Percentiles rank a stretch among this genome's conserved stretches.
phyloP scores from a whole-genome alignment of 2,797 vertebrate genomes.

The Gallinago solitaria region DNA sequence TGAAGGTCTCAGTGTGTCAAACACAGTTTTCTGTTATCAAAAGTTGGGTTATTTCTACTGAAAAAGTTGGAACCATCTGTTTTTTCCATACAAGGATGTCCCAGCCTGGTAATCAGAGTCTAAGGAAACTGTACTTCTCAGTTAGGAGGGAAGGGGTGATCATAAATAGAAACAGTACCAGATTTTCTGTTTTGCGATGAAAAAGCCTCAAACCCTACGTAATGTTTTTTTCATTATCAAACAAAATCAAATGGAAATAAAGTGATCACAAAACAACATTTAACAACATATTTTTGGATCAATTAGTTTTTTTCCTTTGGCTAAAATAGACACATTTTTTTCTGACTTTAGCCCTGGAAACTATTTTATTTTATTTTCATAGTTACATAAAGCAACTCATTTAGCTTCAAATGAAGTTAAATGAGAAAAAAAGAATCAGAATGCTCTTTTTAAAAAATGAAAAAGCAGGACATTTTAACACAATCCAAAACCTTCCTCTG shows the following conservation, averaged over 20 bases:
- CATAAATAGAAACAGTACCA: not conserved
- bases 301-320: not conserved
- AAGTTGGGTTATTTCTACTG: not conserved
- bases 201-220: not conserved
- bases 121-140: not conserved
- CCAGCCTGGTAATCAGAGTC: not conserved
- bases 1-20: not conserved
- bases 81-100: not conserved
- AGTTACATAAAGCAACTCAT: conserved; percentile 8
- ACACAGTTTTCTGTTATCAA: not conserved
- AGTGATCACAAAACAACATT: not conserved
- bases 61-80: not conserved
- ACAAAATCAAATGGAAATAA: conserved; percentile 4
- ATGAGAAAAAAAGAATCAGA: not conserved
- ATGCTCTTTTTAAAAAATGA: not conserved
- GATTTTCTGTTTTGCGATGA: not conserved
- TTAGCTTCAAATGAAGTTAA: conserved; percentile 34
- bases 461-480: not conserved
- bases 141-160: not conserved
- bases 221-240: not conserved
- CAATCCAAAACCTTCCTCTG: conserved; percentile 2
- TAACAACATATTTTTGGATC: not conserved
- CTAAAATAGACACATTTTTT: not conserved
- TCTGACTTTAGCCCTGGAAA: not conserved
- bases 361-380: conserved; percentile 2